Evolutionary conservation across 2,888 invertebrate genomes (phyloP).

Genomic region (Pyrocoelia pectoralis): DNA sequence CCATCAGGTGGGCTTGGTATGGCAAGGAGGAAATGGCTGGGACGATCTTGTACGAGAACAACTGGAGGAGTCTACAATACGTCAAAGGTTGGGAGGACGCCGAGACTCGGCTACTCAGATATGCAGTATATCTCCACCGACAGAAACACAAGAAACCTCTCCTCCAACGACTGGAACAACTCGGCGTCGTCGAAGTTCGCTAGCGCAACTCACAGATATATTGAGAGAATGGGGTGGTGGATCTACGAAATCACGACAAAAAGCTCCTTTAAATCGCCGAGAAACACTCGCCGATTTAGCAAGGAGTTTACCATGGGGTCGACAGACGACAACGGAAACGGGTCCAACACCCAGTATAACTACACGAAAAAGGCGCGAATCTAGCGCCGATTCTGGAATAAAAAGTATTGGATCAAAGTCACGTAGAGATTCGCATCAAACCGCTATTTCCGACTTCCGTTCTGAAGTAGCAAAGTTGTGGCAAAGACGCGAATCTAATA

Average conservation of each 20-base stretch:
- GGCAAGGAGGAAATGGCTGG: conserved; percentile 95
- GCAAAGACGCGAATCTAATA: conserved; percentile 69
- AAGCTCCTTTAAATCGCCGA: conserved; percentile 79
- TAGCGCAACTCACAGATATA: conserved; percentile 89
- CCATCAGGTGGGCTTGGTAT: conserved; percentile 92
- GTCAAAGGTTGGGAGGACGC: conserved; percentile 84
- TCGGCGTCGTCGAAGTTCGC: conserved; percentile 80
- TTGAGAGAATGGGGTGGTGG: conserved; percentile 86
- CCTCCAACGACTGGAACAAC: conserved; percentile 69
- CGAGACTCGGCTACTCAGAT: conserved; percentile 93
- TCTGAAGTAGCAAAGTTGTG: conserved; percentile 77
- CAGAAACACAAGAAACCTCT: conserved; percentile 74
- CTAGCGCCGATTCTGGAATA: conserved; percentile 86
- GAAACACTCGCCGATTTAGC: conserved; percentile 90
- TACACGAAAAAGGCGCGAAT: conserved; percentile 81
- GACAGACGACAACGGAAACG: conserved; percentile 67
- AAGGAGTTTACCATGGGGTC: conserved; percentile 83
- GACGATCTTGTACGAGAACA: conserved; percentile 90
- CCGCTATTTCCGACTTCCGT: conserved; percentile 70
- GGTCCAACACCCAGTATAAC: conserved; percentile 57
- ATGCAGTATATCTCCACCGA: conserved; percentile 82
- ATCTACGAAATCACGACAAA: conserved; percentile 63
- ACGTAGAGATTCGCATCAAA: conserved; percentile 75
- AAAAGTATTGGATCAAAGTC: conserved; percentile 74
- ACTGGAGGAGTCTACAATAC: conserved; percentile 84